A percentile compares a stretch with the other conserved stretches of the same genome.
These are phyloP conservation scores for Drosophila pseudotakahashii DNA, from an alignment of 2,888 invertebrate species.

Conservation along the genomic window DNA sequence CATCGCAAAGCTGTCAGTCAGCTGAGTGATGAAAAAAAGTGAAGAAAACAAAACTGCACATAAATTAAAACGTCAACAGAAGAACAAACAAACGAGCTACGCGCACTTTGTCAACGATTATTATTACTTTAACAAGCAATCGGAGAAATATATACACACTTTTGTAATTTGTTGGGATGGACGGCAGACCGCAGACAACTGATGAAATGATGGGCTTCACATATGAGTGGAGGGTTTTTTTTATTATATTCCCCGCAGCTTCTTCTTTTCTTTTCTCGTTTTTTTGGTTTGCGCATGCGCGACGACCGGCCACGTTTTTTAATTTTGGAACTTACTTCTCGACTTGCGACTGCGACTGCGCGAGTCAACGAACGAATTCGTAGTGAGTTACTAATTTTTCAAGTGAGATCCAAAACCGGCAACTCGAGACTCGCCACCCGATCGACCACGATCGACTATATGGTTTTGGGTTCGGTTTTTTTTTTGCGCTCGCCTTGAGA, in stretches of 20 bases:
- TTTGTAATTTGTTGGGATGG: slow-evolving; percentile 35
- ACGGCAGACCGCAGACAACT: slow-evolving; percentile 23
- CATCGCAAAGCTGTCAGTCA: slow-evolving; percentile 40
- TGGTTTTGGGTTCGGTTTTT: slow-evolving; percentile 10
- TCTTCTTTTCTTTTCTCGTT: slow-evolving; percentile 33
- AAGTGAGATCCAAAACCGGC: slow-evolving; percentile 43
- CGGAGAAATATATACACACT: slow-evolving; percentile 34
- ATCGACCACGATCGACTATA: slow-evolving; percentile 28
- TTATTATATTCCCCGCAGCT: slow-evolving; percentile 22
- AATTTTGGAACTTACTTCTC: slow-evolving; percentile 7
- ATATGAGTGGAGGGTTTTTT: slow-evolving; percentile 20
- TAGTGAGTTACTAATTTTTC: slow-evolving; percentile 68
- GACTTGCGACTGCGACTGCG: slow-evolving; percentile 38
- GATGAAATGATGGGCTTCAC: slow-evolving; percentile 29
- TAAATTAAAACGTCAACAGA: slow-evolving; percentile 59
- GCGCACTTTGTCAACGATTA: slow-evolving; percentile 43
- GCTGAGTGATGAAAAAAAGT: slow-evolving; percentile 24
- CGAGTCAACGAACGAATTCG: slow-evolving; percentile 81
- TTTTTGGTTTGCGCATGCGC: slow-evolving; percentile 67
- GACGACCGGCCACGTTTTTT: slow-evolving; percentile 51
- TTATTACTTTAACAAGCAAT: slow-evolving; percentile 44
- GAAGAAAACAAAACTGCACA: slow-evolving; percentile 45
- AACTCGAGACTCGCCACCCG: slow-evolving; percentile 27
- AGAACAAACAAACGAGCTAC: slow-evolving; percentile 45
- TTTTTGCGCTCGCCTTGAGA: slow-evolving; percentile 17